These are phyloP conservation scores for Drosophila kohkoa DNA, from an alignment of 1,140 invertebrate species.

Conservation along the genomic window DNA sequence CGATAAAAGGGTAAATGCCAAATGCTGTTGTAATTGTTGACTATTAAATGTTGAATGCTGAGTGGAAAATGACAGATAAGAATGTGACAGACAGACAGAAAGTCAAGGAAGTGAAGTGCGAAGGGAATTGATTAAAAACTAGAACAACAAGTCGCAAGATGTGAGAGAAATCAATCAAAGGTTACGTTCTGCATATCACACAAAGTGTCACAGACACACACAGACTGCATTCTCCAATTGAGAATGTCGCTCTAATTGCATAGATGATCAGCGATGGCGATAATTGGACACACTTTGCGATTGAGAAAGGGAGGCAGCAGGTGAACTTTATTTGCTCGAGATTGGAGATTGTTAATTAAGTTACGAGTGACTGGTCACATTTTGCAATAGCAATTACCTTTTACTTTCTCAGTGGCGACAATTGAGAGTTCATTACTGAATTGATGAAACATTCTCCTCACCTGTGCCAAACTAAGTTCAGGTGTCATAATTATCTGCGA, in stretches of 20 bases:
- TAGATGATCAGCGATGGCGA: not conserved
- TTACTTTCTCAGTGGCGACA: constrained; percentile 19
- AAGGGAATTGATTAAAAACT: constrained; percentile 22
- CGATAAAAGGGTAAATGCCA: not conserved
- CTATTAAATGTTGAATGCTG: constrained; percentile 1
- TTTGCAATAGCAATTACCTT: constrained; percentile 25
- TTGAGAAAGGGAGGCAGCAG: not conserved
- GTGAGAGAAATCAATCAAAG: constrained; percentile 15
- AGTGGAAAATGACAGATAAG: constrained; percentile 17
- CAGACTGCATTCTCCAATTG: not conserved
- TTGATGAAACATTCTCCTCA: not conserved
- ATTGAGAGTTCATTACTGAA: constrained; percentile 13
- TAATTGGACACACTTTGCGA: not conserved
- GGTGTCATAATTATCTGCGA: constrained; percentile 29
- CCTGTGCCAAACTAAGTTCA: not conserved
- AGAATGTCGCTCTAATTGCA: not conserved
- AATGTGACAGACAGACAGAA: not conserved
- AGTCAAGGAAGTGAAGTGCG: not conserved
- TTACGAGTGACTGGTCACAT: constrained; percentile 10
- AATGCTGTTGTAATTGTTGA: not conserved
- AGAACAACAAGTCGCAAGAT: not conserved
- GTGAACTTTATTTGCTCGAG: not conserved
- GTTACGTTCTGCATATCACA: constrained; percentile 21
- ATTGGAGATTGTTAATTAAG: constrained; percentile 16
- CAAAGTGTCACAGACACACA: not conserved